Evolutionary conservation across 2,797 vertebrate species (phyloP).

Genomic region (Falco columbarius): DNA sequence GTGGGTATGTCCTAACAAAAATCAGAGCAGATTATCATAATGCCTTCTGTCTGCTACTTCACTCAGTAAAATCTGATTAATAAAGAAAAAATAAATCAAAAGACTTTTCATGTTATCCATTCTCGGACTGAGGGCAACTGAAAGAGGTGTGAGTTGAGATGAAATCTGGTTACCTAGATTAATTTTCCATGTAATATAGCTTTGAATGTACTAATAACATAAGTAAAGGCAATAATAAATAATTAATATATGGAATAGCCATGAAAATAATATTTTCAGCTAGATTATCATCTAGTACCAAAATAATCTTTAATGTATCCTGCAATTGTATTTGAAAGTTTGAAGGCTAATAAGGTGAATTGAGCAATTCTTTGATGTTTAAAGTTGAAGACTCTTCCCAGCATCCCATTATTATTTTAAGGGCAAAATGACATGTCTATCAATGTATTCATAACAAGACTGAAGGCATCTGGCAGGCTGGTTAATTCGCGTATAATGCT

Average conservation of each 20-base stretch:
- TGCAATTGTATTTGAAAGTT: not conserved
- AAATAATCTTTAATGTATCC: slow-evolving; percentile 19
- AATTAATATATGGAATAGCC: not conserved
- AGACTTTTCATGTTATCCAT: not conserved
- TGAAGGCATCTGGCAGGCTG: not conserved
- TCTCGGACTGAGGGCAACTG: not conserved
- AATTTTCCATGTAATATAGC: not conserved
- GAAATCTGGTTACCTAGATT: not conserved
- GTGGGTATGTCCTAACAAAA: not conserved
- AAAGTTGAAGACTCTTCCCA: not conserved
- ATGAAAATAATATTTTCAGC: slow-evolving; percentile 7
- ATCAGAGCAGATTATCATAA: not conserved
- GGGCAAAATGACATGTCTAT: not conserved
- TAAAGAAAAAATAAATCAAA: not conserved
- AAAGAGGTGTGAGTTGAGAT: not conserved
- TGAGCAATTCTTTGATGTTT: not conserved
- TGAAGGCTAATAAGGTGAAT: slow-evolving; percentile 11
- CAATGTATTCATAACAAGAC: not conserved
- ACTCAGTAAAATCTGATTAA: not conserved
- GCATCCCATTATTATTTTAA: not conserved
- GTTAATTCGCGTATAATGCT: slow-evolving; percentile 7
- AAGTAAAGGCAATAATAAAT: not conserved
- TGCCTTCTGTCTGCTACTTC: not conserved
- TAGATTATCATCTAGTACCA: not conserved
- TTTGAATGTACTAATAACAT: not conserved